Evolutionary conservation across 2,888 invertebrate species (phyloP).

Genomic region (Chalcosyrphus nemorum): DNA sequence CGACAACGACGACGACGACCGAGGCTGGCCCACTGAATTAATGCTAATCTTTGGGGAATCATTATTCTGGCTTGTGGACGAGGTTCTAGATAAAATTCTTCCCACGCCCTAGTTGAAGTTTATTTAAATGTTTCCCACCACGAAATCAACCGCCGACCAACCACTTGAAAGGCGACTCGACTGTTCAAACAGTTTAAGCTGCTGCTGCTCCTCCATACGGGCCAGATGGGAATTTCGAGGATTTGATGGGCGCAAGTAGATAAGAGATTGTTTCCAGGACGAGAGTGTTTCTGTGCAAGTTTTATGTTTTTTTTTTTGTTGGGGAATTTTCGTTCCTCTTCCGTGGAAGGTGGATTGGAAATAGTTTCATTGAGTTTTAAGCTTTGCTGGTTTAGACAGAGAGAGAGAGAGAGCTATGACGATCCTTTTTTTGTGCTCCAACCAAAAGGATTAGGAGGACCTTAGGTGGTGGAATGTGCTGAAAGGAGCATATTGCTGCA

Average conservation of each 20-base stretch:
- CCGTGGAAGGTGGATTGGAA: too few relatives aligned
- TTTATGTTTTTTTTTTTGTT: too few relatives aligned
- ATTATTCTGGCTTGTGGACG: constrained; percentile 57
- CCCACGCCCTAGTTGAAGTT: constrained; percentile 14
- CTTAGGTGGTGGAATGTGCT: too few relatives aligned
- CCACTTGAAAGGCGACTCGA: constrained; percentile 21
- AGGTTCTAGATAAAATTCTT: constrained; percentile 24
- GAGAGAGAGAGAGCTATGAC: too few relatives aligned
- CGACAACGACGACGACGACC: too few relatives aligned
- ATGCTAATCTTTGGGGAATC: constrained; percentile 64
- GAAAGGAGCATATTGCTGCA: too few relatives aligned
- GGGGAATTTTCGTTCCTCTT: too few relatives aligned
- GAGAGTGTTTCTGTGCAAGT: constrained; percentile 45
- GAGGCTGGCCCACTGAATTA: constrained; percentile 49
- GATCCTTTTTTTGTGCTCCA: too few relatives aligned
- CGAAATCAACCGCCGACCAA: constrained; percentile 40
- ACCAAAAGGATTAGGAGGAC: too few relatives aligned
- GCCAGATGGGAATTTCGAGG: constrained; percentile 61
- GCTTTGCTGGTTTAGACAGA: too few relatives aligned
- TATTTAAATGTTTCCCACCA: constrained; percentile 55
- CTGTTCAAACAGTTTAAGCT: constrained; percentile 41
- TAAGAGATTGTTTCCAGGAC: constrained; percentile 50
- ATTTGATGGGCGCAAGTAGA: constrained; percentile 54
- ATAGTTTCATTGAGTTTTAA: too few relatives aligned
- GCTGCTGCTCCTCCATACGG: too few relatives aligned